Conservation (phyloP, 1,140 invertebrate genomes). For the Eriocheir sinensis region DNA sequence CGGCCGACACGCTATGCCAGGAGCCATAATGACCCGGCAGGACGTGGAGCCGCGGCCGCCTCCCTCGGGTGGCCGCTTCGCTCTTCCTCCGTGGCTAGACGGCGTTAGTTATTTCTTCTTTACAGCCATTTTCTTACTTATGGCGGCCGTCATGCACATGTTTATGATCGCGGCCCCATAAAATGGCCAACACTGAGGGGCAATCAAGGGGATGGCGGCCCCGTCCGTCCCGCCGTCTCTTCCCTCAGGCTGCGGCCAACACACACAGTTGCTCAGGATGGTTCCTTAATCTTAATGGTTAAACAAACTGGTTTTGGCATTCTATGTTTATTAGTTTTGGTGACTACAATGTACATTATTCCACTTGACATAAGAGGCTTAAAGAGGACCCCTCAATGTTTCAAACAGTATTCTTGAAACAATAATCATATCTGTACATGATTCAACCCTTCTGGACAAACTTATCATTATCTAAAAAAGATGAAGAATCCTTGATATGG, state of each 20-base stretch:
- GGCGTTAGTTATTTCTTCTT: slow-evolving; percentile 49
- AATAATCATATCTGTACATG: slow-evolving; percentile 78
- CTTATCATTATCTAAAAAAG: slow-evolving; percentile 68
- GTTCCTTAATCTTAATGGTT: neutral
- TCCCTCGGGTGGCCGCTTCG: neutral
- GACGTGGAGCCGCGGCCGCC: neutral
- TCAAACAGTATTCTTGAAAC: slow-evolving; percentile 77
- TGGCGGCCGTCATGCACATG: neutral
- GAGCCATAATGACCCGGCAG: slow-evolving; percentile 36
- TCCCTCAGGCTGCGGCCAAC: neutral
- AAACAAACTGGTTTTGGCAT: slow-evolving; percentile 59
- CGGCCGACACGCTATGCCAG: slow-evolving; percentile 62
- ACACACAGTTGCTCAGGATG: neutral
- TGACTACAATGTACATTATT: slow-evolving; percentile 78
- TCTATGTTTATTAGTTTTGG: slow-evolving; percentile 77
- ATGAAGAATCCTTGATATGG: slow-evolving; percentile 62
- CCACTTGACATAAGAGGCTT: slow-evolving; percentile 77
- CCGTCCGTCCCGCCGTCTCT: neutral
- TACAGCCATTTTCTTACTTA: slow-evolving; percentile 51
- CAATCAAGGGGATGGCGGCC: neutral
- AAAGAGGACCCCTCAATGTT: slow-evolving; percentile 77
- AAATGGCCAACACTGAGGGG: neutral
- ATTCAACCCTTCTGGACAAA: slow-evolving; percentile 78
- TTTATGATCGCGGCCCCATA: neutral
- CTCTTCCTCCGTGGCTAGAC: neutral